Evolutionary conservation across 1,140 invertebrate species (phyloP), one percentile per base, ranked within the genome.

Genomic region (Panulirus ornatus): DNA sequence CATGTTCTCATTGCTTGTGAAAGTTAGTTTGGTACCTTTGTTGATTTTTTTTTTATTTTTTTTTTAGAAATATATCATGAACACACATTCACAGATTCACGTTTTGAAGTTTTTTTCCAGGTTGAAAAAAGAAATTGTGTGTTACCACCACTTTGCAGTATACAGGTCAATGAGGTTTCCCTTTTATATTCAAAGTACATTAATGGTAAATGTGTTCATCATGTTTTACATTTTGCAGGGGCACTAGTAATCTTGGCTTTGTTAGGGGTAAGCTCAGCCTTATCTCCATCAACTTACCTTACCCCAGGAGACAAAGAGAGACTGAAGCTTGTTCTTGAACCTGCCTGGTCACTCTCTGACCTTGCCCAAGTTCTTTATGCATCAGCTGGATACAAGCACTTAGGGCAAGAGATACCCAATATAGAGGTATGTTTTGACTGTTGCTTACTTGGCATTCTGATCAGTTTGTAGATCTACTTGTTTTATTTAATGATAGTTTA

Each of bases 291-390:
- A 92, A 94, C 94, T 16, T 96, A 95, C 92, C 93, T 96, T 11
- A 95, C 95, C 8, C 92, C 93, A 16, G 93, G 94, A 90, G 95
- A 96, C 92, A 95, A 94, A 92, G 89, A 92, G 0, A 93, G 95
- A 84, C 92, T 96, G 1, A 95, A 95, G 86, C 94, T 94, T 54
- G 94, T 96, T 0, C 94, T 96, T 81, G 94, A 95, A 90, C 93
- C 94, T 38, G 95, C 95, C 70, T 94, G 95, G 78, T 93, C 94
- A 76, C 93, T 94, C 9, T 93, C 94, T 76, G 95, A 96, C 93
- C 86, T 95, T 54, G 91, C 94, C 0, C 92, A 94, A 54, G 92
- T 95, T 3, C 94, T 96, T 92, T 95, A 96, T 94, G 94, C 95
- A 22, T 94, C 95, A 6, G 90, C 94, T 40, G 96, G 96, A 40